Conservation (phyloP, 2,888 invertebrate species). For the Brachynemurus nebulosus region DNA sequence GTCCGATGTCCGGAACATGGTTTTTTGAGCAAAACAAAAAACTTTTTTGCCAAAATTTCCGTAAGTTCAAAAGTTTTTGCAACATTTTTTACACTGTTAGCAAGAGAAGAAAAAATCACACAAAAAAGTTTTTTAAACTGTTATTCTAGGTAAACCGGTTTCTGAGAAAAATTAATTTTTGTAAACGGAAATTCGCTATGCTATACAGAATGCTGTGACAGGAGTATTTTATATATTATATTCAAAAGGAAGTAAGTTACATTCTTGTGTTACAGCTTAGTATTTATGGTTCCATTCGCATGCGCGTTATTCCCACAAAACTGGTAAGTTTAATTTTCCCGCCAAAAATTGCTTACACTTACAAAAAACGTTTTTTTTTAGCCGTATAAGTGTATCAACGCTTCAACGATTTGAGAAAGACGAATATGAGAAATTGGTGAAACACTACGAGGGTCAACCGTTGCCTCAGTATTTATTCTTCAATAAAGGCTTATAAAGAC, state of each 20-base stretch:
- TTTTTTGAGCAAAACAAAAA: not conserved
- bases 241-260: too few species aligned
- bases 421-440: constrained; percentile 51
- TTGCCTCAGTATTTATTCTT: constrained; percentile 67
- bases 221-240: too few species aligned
- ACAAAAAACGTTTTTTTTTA: constrained; percentile 30
- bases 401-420: constrained; percentile 61
- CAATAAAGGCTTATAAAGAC: constrained; percentile 76
- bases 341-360: constrained; percentile 1
- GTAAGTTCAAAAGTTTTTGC: not conserved
- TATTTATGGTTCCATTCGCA: constrained; percentile 77
- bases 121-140: too few species aligned
- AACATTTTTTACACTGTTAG: constrained; percentile 14
- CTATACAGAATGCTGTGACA: too few species aligned
- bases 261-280: constrained; percentile 52
- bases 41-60: not conserved
- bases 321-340: constrained; percentile 45
- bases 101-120: too few species aligned
- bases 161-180: too few species aligned
- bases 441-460: constrained; percentile 44
- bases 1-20: not conserved
- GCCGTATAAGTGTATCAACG: constrained; percentile 54
- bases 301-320: constrained; percentile 76
- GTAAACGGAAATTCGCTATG: too few species aligned
- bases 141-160: too few species aligned